A percentile compares a stretch with the other conserved stretches of the same genome.
These are phyloP conservation scores for Mya arenaria DNA, from an alignment of 1,140 invertebrate genomes.

Conservation along the genomic window DNA sequence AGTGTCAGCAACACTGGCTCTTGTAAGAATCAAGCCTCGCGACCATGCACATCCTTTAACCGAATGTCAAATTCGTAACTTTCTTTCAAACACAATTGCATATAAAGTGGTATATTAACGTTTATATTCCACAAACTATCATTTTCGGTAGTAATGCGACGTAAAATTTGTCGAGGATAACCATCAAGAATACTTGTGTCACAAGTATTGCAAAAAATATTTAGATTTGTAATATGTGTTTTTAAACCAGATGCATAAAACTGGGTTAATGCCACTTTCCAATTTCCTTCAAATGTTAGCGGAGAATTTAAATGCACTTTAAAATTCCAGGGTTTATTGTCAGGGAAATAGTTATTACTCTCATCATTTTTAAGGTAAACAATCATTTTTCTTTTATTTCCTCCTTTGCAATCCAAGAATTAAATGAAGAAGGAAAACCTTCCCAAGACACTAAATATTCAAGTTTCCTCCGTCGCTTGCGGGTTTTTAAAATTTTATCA, in stretches of 20 bases:
- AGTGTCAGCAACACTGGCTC: background rate
- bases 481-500: no score
- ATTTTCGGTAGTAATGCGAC: background rate
- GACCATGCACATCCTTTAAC: background rate
- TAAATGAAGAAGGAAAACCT: background rate
- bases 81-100: background rate
- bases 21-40: constrained; percentile 7
- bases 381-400: background rate
- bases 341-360: background rate
- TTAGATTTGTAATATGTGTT: background rate
- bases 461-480: background rate
- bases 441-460: background rate
- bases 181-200: background rate
- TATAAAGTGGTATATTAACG: background rate
- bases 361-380: background rate
- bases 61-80: constrained; percentile 4
- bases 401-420: background rate
- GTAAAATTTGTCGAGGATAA: background rate
- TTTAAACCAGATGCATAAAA: no score
- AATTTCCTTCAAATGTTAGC: no score
- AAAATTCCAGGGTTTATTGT: no score
- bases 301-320: no score
- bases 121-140: background rate
- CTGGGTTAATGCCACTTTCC: no score
- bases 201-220: constrained; percentile 8